phyloP scores from a whole-genome alignment of 2,113 vertebrate species.

The Tamias sibiricus region DNA sequence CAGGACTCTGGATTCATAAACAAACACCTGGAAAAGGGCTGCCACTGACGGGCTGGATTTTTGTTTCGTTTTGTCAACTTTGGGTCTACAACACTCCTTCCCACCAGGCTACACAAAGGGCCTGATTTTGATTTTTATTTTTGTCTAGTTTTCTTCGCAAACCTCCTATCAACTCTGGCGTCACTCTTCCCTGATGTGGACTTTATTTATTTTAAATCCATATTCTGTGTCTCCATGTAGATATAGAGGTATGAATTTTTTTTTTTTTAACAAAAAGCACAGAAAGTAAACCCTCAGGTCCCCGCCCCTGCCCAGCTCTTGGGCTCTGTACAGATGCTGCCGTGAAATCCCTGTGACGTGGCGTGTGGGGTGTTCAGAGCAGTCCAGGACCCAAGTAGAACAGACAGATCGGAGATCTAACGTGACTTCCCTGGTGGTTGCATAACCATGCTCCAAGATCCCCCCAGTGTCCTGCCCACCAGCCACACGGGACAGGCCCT shows the following conservation, averaged over 20 bases:
- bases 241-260: not conserved
- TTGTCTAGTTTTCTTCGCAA: not conserved
- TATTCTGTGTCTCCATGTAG: not conserved
- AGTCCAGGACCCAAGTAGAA: not conserved
- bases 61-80: not conserved
- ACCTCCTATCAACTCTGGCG: not conserved
- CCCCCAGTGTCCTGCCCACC: not conserved
- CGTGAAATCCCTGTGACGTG: not conserved
- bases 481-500: not conserved
- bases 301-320: not conserved
- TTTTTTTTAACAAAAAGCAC: not conserved
- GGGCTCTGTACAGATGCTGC: not conserved
- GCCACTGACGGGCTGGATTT: not conserved
- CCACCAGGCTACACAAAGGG: not conserved
- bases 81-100: not conserved
- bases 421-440: not conserved
- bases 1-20: not conserved
- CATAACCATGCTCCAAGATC: not conserved
- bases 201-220: not conserved
- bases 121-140: not conserved
- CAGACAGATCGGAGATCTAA: not conserved
- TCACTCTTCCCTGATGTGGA: not conserved
- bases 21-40: not conserved
- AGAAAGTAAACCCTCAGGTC: not conserved
- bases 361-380: fast-evolving